A percentile compares a stretch with the other conserved stretches of the same genome.
These are phyloP conservation scores for Anabacerthia variegaticeps DNA, from an alignment of 2,797 vertebrate genomes.

Conservation along the genomic window DNA sequence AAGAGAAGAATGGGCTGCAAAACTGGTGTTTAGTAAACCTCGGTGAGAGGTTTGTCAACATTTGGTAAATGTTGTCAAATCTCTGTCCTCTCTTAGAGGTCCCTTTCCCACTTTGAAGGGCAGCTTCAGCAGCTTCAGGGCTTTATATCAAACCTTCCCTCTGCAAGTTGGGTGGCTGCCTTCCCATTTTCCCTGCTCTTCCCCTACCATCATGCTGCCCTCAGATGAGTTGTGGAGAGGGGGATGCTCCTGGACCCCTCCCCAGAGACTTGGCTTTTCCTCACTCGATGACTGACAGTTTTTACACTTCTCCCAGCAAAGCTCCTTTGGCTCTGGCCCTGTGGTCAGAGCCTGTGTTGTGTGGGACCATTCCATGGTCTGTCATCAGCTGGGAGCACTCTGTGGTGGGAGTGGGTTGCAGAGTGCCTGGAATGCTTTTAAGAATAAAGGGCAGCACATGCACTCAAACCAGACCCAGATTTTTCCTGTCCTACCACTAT, in stretches of 20 bases:
- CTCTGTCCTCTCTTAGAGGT: neutral
- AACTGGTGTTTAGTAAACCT: neutral
- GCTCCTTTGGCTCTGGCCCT: neutral
- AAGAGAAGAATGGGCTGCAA: neutral
- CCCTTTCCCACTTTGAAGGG: neutral
- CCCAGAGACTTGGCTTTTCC: neutral
- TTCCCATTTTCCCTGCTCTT: neutral
- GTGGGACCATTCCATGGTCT: neutral
- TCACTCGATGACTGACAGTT: neutral
- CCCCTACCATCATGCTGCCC: neutral
- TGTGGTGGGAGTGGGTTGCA: neutral
- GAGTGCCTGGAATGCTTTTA: constrained; percentile 35
- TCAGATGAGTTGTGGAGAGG: rapidly evolving
- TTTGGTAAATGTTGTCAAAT: neutral
- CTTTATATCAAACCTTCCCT: neutral
- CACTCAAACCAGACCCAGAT: neutral
- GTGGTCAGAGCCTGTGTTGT: neutral
- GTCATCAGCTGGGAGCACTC: constrained; percentile 30
- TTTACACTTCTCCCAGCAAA: neutral
- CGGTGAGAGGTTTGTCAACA: neutral
- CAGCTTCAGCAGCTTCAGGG: neutral
- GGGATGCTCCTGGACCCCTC: neutral
- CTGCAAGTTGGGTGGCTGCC: neutral
- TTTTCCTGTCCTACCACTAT: constrained; percentile 32
- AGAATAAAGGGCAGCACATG: constrained; percentile 16